Conservation (phyloP, 1,140 invertebrate species). For the Notospermus geniculatus region DNA sequence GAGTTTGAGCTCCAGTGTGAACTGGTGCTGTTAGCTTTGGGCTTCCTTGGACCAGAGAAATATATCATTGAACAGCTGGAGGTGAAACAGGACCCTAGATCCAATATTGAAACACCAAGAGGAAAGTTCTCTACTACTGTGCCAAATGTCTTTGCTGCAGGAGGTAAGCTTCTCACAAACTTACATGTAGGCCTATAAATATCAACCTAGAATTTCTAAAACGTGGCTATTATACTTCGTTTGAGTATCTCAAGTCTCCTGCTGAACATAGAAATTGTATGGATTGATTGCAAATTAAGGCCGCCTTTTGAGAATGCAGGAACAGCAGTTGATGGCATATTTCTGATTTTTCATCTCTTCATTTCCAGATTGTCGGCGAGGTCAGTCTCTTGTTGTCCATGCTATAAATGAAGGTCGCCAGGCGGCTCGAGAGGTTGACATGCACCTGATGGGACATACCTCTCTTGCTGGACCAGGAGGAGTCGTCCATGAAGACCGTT, state of each 20-base stretch:
- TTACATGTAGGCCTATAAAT: no score
- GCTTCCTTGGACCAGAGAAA: constrained; percentile 95
- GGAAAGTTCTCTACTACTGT: constrained; percentile 80
- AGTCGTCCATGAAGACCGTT: constrained; percentile 56
- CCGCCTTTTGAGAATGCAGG: no score
- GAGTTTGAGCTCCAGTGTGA: constrained; percentile 78
- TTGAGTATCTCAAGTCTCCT: no score
- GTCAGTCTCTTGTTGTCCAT: constrained; percentile 97
- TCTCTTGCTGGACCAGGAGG: constrained; percentile 86
- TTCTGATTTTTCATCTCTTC: no score
- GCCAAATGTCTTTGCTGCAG: constrained; percentile 89
- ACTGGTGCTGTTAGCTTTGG: constrained; percentile 95
- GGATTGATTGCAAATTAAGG: no score
- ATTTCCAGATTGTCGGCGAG: constrained; percentile 82
- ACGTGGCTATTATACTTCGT: no score
- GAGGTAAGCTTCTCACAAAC: constrained; percentile 61
- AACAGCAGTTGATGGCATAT: no score
- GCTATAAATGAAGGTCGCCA: constrained; percentile 96
- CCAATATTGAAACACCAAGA: constrained; percentile 83
- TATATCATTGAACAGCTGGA: constrained; percentile 82
- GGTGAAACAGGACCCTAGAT: constrained; percentile 78
- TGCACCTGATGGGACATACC: constrained; percentile 73
- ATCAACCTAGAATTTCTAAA: no score
- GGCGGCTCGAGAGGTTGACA: constrained; percentile 90
- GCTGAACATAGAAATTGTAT: no score